These are phyloP conservation scores for Tachysurus vachellii DNA, from an alignment of 2,113 vertebrate genomes.

Conservation along the genomic window DNA sequence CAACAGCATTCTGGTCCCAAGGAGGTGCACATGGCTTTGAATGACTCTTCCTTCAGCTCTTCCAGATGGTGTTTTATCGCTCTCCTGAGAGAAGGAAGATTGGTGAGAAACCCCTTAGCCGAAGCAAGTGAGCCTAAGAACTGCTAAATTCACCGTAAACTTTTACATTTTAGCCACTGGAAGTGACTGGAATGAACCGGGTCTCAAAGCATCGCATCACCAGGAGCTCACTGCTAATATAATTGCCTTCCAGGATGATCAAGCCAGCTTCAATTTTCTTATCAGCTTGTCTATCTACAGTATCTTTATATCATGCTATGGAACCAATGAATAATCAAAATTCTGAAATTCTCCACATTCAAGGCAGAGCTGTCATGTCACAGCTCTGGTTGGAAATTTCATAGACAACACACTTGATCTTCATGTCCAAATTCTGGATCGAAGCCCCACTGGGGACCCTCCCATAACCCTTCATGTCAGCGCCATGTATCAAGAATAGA, in stretches of 20 bases:
- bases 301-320: neutral
- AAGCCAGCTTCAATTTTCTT: neutral
- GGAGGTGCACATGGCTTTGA: too few relatives aligned
- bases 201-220: neutral
- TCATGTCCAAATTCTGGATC: too few relatives aligned
- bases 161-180: neutral
- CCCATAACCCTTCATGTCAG: neutral
- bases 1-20: too few relatives aligned
- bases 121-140: neutral
- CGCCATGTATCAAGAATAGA: neutral
- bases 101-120: too few relatives aligned
- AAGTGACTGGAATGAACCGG: neutral
- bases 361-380: too few relatives aligned
- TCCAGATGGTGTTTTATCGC: too few relatives aligned
- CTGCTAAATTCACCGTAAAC: neutral
- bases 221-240: neutral
- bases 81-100: too few relatives aligned
- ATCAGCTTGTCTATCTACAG: neutral
- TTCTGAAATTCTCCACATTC: neutral
- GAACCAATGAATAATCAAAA: neutral
- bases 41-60: too few relatives aligned
- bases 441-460: too few relatives aligned
- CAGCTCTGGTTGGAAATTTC: too few relatives aligned
- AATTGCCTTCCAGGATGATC: neutral
- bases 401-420: too few relatives aligned